These are phyloP conservation scores for Melanotaenia boesemani DNA, from an alignment of 2,797 vertebrate genomes.

Conservation along the genomic window DNA sequence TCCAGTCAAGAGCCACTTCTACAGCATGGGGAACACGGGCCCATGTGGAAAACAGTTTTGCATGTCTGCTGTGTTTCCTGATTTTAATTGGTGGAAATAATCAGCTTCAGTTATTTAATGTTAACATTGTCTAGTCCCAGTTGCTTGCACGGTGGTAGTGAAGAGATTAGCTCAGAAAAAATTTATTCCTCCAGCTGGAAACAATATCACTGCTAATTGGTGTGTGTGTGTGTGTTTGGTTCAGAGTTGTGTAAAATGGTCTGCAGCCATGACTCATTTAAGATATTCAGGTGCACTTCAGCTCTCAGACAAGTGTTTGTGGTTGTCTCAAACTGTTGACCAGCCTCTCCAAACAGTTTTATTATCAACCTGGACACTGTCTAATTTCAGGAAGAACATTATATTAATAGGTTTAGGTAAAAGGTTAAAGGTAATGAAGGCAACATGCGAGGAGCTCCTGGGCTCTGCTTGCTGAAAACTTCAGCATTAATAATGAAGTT, in stretches of 20 bases:
- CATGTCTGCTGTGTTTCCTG: not conserved
- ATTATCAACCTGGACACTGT: not conserved
- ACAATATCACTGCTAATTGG: not conserved
- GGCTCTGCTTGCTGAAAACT: slow-evolving; percentile 34
- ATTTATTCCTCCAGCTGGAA: not conserved
- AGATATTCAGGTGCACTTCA: not conserved
- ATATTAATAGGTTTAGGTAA: not conserved
- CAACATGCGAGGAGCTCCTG: slow-evolving; percentile 2
- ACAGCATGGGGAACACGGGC: too few relatives aligned
- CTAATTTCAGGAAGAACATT: slow-evolving; percentile 1
- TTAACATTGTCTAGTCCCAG: not conserved
- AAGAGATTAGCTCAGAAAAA: slow-evolving; percentile 2
- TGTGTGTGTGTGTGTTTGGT: not conserved
- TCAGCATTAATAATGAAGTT: slow-evolving; percentile 61
- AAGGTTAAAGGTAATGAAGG: not conserved
- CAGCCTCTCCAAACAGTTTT: not conserved
- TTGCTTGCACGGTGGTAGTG: not conserved
- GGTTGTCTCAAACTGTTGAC: too few relatives aligned
- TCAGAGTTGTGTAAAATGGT: not conserved
- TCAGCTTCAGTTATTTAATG: slow-evolving; percentile 2
- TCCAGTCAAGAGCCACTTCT: too few relatives aligned
- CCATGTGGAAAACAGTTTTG: too few relatives aligned
- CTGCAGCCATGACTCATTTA: not conserved
- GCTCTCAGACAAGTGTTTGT: not conserved
- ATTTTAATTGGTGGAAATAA: slow-evolving; percentile 2